Base-by-base conservation (phyloP, 2,888 invertebrate genomes). In the Lysandra bellargus region DNA sequence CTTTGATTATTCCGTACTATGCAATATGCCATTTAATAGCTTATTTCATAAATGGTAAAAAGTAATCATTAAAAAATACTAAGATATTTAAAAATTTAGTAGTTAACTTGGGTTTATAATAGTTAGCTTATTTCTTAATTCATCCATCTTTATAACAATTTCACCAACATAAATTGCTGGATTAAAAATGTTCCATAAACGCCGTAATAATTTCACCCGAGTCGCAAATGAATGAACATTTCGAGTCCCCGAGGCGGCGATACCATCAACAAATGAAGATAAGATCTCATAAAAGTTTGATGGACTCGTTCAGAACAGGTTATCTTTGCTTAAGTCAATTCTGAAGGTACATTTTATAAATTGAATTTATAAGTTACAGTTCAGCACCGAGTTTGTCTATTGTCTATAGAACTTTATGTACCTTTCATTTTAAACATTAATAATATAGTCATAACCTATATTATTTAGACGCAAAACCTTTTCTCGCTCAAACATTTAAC, bases 181-280 rank as follows among this genome's bases (percentile, higher is more conserved):
- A 57, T 76, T 14, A 53, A 53, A 76, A 76, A 76, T 14, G 4
- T 5, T 14, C 69, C 30, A 76, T 17, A 76, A 76, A 57, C 76
- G 30, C 33, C 30, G 30, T 76, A 33, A 76, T 53, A 76, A 57
- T 76, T 76, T 53, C 14, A 6, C 81, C 80, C 80, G 80, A 82
- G 81, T 83, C 82, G 81, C 83, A 84, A 84, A 84, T 84, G 83
- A 85, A 85, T 85, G 84, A 85, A 82, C 84, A 84, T 83, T 82
- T 82, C 82, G 82, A 84, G 83, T 84, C 84, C 83, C 83, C 83
- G 84, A 82, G 83, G 82, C 73, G 80, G 82, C 83, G 82, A 84
- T 83, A 82, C 82, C 82, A 82, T 83, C 83, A 83, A 82, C 83
- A 83, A 85, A 84, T 84, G 83, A 84, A 85, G 85, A 85, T 84